Evolutionary conservation across 2,113 vertebrate species (phyloP), one percentile per base, ranked within the genome.

Genomic region (Grammomys dolichurus): DNA sequence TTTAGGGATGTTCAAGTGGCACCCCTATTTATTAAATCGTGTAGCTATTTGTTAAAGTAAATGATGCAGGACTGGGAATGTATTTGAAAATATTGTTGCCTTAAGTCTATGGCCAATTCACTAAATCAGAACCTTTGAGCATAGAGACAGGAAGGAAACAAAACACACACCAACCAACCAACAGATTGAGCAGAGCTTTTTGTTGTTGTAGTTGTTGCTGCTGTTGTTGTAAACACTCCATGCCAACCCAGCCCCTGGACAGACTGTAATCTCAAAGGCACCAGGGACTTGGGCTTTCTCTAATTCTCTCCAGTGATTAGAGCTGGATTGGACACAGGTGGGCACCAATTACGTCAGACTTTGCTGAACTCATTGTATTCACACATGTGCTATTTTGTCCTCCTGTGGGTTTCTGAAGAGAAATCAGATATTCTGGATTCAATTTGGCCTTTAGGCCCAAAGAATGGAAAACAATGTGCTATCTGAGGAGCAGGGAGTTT

Each of bases 351-450:
- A n/a, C 14, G 3, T 40, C n/a, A 28, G 81, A 51, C 63, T 26
- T 78, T 90, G 40, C 46, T 91, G 48, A 90, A 69, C n/a, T 87
- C 70, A 69, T 65, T 95, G 60, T 56, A 60, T 33, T 54, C n/a
- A 75, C 6, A 58, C 56, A 48, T 90, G 22, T 60, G 80, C 0
- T 63, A 43, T 60, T 95, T 51, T 90, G 4, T 92, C 90, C 43
- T 82, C 87, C 33, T 67, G 58, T 16, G 72, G 36, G 60, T 84
- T 89, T 94, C 67, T 87, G 40, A 93, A 54, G 75, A 60, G 72
- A 89, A 94, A 58, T 80, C 43, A 76, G 48, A 89, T 75, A 93
- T 92, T 81, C 40, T 46, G 31, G 73, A 73, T 19, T 95, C 75
- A 86, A 13, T 89, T 46, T 84, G 81, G n/a, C 43, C n/a, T 81